Evolutionary conservation across 1,140 invertebrate genomes (phyloP), one percentile per base, ranked within the genome.

Genomic region (Thaumatotibia leucotreta): DNA sequence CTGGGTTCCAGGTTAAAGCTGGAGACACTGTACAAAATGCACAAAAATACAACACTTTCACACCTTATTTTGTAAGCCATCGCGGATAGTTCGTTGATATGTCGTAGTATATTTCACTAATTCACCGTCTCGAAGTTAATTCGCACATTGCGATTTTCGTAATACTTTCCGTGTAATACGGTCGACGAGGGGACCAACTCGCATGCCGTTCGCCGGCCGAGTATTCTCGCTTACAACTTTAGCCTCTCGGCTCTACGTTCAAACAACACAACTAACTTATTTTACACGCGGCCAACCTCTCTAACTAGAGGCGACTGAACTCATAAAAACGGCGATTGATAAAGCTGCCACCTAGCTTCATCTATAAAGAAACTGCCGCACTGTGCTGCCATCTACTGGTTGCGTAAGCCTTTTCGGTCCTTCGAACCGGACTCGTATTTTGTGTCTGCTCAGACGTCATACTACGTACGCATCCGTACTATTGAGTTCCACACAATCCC

Each of bases 1-100:
- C 95, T 93, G 58, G 95, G 92, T 85, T 98, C 97, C 76, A 98
- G 92, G 92, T 98, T 98, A 90, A 97, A 97, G 82, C 87, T 82
- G 66, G 78, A 75, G 68, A 80, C 86, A 85, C 85, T 74, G 70
- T 84, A 72, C 70, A 88, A 82, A 79, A 86, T 76, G 70, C 84
- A 89, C 85, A 90, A 76, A 75, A 89, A 83, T 77, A 91, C 76
- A 73, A 83, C 85, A 89, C 83, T 70, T 67, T 68, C 73, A 68
- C 73, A 83, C 75, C 61, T 63, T 74, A 77, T 66, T 79, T 80
- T 82, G 62, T 63, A 62, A 75, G 80, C 85, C 86, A 89, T 89
- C 66, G 76, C 84, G 67, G 62, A 76, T 65, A 65, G 80, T 84
- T 83, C 76, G 82, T 80, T 71, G 68, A 68, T 70, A 73, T 65